Conservation (phyloP, 2,113 vertebrate genomes). For the Tylochromis polylepis region DNA sequence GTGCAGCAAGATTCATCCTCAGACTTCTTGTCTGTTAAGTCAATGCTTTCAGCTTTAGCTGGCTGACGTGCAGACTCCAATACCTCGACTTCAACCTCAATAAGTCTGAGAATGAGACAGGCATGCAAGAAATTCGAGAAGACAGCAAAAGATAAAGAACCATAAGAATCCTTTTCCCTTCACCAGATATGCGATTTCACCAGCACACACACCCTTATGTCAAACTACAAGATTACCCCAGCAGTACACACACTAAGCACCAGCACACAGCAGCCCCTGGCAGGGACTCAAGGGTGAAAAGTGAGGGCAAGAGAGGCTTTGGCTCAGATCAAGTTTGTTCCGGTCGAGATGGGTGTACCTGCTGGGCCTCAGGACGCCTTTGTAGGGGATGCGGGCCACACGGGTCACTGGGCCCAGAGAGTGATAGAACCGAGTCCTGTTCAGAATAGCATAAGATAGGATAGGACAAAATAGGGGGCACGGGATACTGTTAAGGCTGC, state of each 20-base stretch:
- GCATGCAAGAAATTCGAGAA: conserved; percentile 20
- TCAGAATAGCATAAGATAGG: conserved; percentile 82
- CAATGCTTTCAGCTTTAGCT: not conserved
- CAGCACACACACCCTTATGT: not conserved
- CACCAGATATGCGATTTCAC: conserved; percentile 27
- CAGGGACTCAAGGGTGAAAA: conserved; percentile 14
- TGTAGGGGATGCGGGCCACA: conserved; percentile 94
- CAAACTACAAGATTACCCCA: conserved; percentile 2
- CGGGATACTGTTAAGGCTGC: conserved; percentile 50
- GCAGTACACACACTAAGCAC: conserved; percentile 32
- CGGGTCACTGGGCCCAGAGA: conserved; percentile 97
- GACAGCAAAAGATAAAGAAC: conserved; percentile 39
- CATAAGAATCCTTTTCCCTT: conserved; percentile 25
- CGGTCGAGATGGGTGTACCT: conserved; percentile 82
- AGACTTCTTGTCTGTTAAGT: not conserved
- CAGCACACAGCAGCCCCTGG: conserved; percentile 32
- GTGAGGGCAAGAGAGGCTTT: conserved; percentile 59
- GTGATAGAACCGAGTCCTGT: conserved; percentile 99
- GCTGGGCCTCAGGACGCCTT: conserved; percentile 95
- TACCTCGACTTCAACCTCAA: not conserved
- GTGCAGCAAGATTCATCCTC: not conserved
- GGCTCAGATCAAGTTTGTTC: conserved; percentile 44
- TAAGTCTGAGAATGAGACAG: not conserved
- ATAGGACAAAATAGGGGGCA: conserved; percentile 58
- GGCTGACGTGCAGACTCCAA: not conserved